These are phyloP conservation scores for Rhynchotus rufescens DNA, from an alignment of 2,797 vertebrate species.

Conservation along the genomic window DNA sequence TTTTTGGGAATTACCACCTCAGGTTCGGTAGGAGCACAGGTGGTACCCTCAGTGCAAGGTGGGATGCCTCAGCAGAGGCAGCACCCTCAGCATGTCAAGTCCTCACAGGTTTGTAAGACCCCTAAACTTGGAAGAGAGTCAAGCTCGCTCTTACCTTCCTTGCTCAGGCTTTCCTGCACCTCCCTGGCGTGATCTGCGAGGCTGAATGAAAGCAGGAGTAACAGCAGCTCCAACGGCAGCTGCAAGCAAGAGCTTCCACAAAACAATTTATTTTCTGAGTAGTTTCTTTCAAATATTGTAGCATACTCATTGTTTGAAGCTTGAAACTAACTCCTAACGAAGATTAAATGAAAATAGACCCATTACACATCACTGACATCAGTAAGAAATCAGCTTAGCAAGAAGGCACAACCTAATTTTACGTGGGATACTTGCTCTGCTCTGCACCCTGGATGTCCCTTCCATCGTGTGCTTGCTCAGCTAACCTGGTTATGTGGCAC, in stretches of 20 bases:
- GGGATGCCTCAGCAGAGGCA: too few species aligned
- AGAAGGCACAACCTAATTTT: background rate
- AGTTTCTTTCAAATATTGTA: background rate
- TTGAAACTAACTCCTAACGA: background rate
- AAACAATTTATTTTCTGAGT: background rate
- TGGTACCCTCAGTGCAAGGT: too few species aligned
- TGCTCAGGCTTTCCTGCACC: too few species aligned
- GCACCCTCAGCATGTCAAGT: too few species aligned
- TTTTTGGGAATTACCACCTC: too few species aligned
- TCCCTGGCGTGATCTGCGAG: background rate
- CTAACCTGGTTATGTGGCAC: background rate
- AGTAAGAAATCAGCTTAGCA: background rate
- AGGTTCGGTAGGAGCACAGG: too few species aligned
- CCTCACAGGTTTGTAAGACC: too few species aligned
- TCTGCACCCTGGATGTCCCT: background rate
- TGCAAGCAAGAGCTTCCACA: background rate
- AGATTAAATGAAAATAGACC: background rate
- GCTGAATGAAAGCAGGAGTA: background rate
- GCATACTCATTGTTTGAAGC: background rate
- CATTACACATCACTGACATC: background rate
- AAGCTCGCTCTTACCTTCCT: too few species aligned
- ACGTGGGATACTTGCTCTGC: background rate
- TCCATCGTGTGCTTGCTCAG: fast-evolving
- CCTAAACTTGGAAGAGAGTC: too few species aligned
- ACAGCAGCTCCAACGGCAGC: background rate